phyloP scores from a whole-genome alignment of 2,113 vertebrate genomes.

The Urocitellus parryii region DNA sequence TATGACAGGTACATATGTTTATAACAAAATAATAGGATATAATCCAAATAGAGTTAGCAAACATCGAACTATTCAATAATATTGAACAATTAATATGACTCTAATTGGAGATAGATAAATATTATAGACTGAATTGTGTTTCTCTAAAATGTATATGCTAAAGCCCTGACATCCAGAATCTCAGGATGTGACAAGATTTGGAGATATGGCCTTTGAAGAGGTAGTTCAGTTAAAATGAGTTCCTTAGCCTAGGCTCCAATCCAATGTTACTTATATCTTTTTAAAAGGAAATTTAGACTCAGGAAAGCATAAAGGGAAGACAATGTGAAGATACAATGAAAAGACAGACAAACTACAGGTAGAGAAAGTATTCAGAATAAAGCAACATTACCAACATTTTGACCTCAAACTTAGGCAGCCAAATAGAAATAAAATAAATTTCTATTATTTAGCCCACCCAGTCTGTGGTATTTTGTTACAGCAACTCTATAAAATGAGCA shows the following conservation, averaged over 20 bases:
- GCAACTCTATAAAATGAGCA: background rate
- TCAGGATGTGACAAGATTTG: background rate
- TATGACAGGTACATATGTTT: background rate
- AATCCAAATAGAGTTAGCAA: background rate
- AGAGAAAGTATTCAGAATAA: background rate
- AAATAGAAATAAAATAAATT: background rate
- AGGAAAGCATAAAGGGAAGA: background rate
- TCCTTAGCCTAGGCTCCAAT: background rate
- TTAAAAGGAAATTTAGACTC: background rate
- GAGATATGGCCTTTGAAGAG: background rate
- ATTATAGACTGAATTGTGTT: background rate
- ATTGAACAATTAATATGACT: background rate
- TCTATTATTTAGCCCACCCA: background rate
- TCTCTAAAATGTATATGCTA: background rate
- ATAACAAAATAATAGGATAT: background rate
- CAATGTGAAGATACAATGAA: background rate
- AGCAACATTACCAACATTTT: background rate
- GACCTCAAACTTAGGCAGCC: background rate
- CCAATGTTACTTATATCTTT: background rate
- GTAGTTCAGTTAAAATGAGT: background rate
- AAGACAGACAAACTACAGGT: background rate
- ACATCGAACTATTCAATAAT: background rate
- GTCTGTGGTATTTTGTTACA: background rate
- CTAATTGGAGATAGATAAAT: background rate
- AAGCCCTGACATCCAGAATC: background rate